Conservation (phyloP, 2,797 vertebrate genomes). For the Botia kubotai region DNA sequence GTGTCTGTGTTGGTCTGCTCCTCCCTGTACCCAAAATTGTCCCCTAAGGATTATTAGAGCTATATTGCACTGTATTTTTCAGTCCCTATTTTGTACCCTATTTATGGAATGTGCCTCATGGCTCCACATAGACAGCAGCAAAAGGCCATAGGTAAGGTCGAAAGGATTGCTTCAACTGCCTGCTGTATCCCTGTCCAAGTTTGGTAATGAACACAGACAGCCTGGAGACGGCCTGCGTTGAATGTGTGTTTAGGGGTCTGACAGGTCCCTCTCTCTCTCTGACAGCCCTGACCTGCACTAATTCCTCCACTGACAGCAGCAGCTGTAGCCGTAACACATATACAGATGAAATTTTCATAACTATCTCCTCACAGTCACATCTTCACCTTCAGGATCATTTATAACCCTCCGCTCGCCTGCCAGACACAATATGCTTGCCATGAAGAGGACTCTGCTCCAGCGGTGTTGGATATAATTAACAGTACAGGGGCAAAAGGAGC, state of each 20-base stretch:
- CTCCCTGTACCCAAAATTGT: not conserved
- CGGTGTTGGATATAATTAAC: constrained; percentile 99
- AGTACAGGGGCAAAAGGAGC: constrained; percentile 84
- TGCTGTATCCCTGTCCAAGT: constrained; percentile 86
- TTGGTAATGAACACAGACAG: constrained; percentile 98
- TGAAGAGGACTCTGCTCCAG: constrained; percentile 96
- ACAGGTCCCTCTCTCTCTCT: constrained; percentile 55
- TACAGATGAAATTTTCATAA: constrained; percentile 99
- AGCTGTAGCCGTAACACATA: constrained; percentile 95
- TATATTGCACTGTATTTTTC: not conserved
- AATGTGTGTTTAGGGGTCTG: constrained; percentile 61
- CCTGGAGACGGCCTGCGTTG: constrained; percentile 87
- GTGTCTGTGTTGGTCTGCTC: not conserved
- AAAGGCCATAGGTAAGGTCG: constrained; percentile 86
- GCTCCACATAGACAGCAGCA: constrained; percentile 82
- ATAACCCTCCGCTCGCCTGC: constrained; percentile 95
- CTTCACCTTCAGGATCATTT: constrained; percentile 98
- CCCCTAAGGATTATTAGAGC: not conserved
- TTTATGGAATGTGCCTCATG: not conserved
- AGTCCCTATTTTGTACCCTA: not conserved
- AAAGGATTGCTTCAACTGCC: constrained; percentile 91
- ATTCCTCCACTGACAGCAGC: constrained; percentile 90
- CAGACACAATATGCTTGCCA: constrained; percentile 99
- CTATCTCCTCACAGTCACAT: constrained; percentile 81
- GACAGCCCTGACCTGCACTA: constrained; percentile 61